Evolutionary conservation across 2,797 vertebrate genomes (phyloP), one percentile per base, ranked within the genome.

Genomic region (Taenioides sp.): DNA sequence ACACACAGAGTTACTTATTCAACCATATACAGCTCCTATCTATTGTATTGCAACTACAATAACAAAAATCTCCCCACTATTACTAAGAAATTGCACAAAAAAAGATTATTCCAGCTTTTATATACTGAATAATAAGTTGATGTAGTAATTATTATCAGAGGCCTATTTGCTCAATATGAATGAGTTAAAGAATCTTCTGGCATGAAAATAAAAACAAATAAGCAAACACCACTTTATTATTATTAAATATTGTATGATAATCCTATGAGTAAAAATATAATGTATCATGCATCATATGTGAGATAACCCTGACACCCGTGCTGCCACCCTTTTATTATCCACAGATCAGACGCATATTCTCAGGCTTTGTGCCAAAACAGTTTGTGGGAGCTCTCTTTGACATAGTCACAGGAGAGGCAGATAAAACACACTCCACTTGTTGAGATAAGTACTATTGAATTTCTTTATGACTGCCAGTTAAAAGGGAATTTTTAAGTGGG

Each of bases 401-500:
- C 67, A 61, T 69, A 18, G 14, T 20, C 63, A 60, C 64, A 61
- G 28, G 59, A 66, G 22, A 62, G 22, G 11, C 18, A 50, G 22
- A 74, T 65, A 5, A 59, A 52, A 74, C 66, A 70, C 62, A 65
- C 70, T 73, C 74, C 27, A 61, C 67, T 71, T 69, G 68, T 78
- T 65, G 58, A 75, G 76, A 77, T 78, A 68, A 75, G 70, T 61
- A 20, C 65, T 79, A 75, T 83, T 84, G 75, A 68, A 69, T 80
- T 72, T 78, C 66, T 54, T 18, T 63, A 69, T 67, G 71, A 59
- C 76, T 67, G 66, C 1, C 50, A 65, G 61, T 81, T 75, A 58
- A 85, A 73, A 78, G 71, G 66, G 68, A 78, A 69, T 84, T 79
- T 74, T 23, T n/a, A 74, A 84, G 71, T 74, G 64, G 34, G 34